A percentile compares a stretch with the other conserved stretches of the same genome.
These are phyloP conservation scores for Drosophila simulans DNA, from an alignment of 1,140 invertebrate species.

Conservation along the genomic window DNA sequence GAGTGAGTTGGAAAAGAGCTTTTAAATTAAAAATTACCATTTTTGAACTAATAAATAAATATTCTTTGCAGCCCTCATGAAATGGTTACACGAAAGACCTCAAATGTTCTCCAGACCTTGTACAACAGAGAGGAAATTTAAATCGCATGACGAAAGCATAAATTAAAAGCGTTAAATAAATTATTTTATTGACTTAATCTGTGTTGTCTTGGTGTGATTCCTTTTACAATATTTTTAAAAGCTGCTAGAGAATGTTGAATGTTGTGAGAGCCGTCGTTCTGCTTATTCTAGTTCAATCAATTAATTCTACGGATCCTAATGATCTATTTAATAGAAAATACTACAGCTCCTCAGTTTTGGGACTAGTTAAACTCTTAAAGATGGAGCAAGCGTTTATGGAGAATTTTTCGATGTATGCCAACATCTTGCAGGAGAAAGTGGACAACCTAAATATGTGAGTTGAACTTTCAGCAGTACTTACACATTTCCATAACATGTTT, in stretches of 20 bases:
- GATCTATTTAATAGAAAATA: background rate
- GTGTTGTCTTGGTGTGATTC: no score
- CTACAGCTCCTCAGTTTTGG: conserved; percentile 39
- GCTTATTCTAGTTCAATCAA: background rate
- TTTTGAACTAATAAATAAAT: background rate
- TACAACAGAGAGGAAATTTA: background rate
- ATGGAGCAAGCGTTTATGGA: conserved; percentile 41
- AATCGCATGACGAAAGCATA: background rate
- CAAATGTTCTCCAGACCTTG: conserved; percentile 11
- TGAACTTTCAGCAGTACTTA: background rate
- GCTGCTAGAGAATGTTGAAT: background rate
- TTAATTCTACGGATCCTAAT: background rate
- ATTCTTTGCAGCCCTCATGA: conserved; percentile 10
- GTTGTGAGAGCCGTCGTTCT: background rate
- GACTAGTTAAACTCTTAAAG: conserved; percentile 16
- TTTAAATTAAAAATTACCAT: background rate
- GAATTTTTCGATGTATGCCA: conserved; percentile 17
- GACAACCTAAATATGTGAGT: conserved; percentile 40
- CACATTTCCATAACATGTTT: background rate
- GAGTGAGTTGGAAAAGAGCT: conserved; percentile 15
- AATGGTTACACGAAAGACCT: conserved; percentile 11
- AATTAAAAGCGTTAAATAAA: conserved; percentile 21
- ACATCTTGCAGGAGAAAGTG: conserved; percentile 36
- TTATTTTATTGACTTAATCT: background rate
- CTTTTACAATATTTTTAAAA: background rate